Conservation (phyloP, 1,140 invertebrate species). For the Drosophila mayri region DNA sequence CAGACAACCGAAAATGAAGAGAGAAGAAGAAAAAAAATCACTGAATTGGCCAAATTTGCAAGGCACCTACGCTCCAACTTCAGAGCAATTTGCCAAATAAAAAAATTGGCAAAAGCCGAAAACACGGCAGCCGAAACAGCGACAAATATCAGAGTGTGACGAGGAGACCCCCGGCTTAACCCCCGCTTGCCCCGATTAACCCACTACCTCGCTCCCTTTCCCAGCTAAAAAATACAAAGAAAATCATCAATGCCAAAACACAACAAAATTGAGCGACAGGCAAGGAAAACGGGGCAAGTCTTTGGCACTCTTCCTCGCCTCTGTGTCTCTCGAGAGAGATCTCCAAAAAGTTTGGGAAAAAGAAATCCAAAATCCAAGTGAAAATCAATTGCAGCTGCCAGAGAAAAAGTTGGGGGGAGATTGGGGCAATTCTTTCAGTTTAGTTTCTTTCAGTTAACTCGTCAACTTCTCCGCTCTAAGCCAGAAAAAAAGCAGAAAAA, state of each 20-base stretch:
- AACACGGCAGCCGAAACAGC: conserved; percentile 50
- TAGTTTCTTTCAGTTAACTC: conserved; percentile 64
- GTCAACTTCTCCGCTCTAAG: conserved; percentile 38
- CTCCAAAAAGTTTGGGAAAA: conserved; percentile 46
- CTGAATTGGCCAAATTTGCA: conserved; percentile 33
- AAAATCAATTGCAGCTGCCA: conserved; percentile 72
- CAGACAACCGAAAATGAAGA: conserved; percentile 23
- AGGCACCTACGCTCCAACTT: conserved; percentile 52
- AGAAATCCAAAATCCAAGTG: conserved; percentile 51
- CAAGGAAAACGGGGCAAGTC: conserved; percentile 65
- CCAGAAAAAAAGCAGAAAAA: conserved; percentile 8
- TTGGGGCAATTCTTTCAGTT: conserved; percentile 56
- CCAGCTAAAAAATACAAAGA: conserved; percentile 2
- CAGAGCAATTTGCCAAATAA: conserved; percentile 63
- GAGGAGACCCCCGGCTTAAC: conserved; percentile 30
- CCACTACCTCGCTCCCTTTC: conserved; percentile 29
- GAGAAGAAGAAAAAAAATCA: conserved; percentile 6
- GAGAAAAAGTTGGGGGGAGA: conserved; percentile 7
- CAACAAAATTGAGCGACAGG: conserved; percentile 67
- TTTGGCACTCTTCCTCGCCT: conserved; percentile 6
- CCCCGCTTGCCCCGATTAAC: conserved; percentile 38
- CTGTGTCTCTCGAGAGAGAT: conserved; percentile 38
- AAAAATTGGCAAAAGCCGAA: conserved; percentile 21
- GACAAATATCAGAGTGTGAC: conserved; percentile 82
- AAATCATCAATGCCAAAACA: conserved; percentile 64